Conservation (phyloP, 2,797 vertebrate genomes). For the Tympanoctomys barrerae region DNA sequence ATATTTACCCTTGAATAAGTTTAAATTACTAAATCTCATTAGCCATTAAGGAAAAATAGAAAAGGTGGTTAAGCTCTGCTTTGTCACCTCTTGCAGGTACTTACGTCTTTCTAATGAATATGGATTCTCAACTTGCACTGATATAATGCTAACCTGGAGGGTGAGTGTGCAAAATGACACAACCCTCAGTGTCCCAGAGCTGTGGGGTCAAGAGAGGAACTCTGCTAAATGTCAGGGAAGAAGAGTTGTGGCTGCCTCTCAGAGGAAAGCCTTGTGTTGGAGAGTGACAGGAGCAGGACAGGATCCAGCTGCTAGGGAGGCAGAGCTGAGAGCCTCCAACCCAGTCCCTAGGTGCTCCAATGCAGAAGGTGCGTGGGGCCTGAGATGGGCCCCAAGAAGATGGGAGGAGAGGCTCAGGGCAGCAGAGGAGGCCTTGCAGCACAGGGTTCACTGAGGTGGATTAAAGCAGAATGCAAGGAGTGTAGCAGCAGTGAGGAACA, state of each 20-base stretch:
- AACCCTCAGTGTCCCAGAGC: not conserved
- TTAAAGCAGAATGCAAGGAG: not conserved
- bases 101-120: not conserved
- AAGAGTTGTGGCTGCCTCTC: not conserved
- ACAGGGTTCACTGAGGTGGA: not conserved
- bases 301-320: not conserved
- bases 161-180: not conserved
- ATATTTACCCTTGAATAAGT: constrained; percentile 55
- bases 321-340: not conserved
- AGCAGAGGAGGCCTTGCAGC: not conserved
- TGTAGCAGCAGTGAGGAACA: not conserved
- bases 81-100: not conserved
- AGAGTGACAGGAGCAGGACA: not conserved
- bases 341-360: not conserved
- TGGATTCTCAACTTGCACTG: not conserved
- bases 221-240: not conserved
- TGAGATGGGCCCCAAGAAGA: not conserved
- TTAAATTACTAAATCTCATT: constrained; percentile 70
- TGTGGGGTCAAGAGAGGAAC: not conserved
- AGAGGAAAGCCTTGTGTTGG: not conserved
- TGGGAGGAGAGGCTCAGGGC: not conserved
- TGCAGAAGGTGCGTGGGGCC: no score
- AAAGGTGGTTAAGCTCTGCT: not conserved
- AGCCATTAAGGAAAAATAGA: constrained; percentile 47
- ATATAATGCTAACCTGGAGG: not conserved